Evolutionary conservation across 1,140 invertebrate genomes (phyloP).

Genomic region (Thaumatotibia leucotreta): DNA sequence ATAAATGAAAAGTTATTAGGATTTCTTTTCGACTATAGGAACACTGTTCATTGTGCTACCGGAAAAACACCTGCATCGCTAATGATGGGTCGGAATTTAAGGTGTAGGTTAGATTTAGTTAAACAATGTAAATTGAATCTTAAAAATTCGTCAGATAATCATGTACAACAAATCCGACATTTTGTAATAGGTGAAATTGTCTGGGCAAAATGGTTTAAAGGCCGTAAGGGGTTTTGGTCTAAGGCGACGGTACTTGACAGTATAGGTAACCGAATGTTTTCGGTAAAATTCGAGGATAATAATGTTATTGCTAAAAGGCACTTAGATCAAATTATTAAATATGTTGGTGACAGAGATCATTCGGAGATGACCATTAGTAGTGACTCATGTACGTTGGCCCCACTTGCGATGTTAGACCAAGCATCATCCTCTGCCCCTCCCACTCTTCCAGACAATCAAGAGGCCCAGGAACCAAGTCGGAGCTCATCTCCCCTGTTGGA

Average conservation of each 20-base stretch:
- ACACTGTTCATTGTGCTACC: constrained; percentile 3
- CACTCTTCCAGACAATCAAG: background rate
- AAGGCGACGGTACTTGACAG: background rate
- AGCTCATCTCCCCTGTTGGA: too few species aligned
- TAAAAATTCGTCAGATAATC: background rate
- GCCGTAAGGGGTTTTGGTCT: background rate
- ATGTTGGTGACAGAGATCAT: background rate
- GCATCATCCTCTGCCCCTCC: background rate
- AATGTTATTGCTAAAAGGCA: background rate
- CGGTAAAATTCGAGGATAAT: background rate
- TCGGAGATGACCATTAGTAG: background rate
- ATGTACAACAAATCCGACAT: background rate
- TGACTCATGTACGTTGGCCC: background rate
- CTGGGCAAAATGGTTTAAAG: background rate
- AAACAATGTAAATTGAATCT: background rate
- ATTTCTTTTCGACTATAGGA: constrained; percentile 5
- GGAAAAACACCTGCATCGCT: background rate
- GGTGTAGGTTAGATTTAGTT: constrained; percentile 1
- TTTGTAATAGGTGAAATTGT: constrained; percentile 4
- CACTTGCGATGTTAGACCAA: background rate
- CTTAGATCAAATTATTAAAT: background rate
- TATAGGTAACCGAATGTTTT: constrained; percentile 1
- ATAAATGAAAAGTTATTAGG: constrained; percentile 21
- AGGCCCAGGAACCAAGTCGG: background rate
- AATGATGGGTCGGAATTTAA: background rate